Conservation (phyloP, 2,888 invertebrate species). For the Apoda limacodes region DNA sequence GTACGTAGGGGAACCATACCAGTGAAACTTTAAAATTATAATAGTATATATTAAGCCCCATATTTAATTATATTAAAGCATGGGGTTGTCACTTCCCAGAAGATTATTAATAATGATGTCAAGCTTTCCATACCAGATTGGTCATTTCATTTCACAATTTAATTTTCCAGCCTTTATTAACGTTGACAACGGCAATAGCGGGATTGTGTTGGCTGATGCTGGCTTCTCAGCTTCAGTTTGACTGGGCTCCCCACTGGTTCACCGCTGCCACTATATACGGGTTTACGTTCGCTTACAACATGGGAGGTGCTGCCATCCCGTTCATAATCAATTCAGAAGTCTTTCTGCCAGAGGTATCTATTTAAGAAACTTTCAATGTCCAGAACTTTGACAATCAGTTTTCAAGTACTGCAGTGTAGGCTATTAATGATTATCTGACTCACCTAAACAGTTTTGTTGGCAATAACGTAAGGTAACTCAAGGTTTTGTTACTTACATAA, state of each 20-base stretch:
- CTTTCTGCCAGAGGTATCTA: constrained; percentile 44
- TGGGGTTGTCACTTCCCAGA: too few species aligned
- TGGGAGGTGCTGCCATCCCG: constrained; percentile 46
- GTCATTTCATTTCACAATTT: constrained; percentile 13
- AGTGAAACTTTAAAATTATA: too few species aligned
- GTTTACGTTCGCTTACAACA: constrained; percentile 39
- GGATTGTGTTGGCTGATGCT: constrained; percentile 32
- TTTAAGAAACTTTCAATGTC: too few species aligned
- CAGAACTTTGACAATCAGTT: too few species aligned
- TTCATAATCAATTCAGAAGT: constrained; percentile 49
- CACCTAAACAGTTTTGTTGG: too few species aligned
- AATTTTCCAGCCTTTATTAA: constrained; percentile 28
- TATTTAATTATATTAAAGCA: constrained; percentile 31
- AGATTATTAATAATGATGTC: constrained; percentile 35
- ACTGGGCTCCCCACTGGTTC: constrained; percentile 37
- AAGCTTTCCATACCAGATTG: constrained; percentile 33
- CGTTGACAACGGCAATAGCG: constrained; percentile 25
- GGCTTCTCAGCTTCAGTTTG: constrained; percentile 31
- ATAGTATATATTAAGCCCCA: too few species aligned
- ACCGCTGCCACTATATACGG: constrained; percentile 33
- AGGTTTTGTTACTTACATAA: too few species aligned
- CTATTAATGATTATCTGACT: too few species aligned
- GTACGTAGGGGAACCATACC: too few species aligned
- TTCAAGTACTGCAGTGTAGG: too few species aligned
- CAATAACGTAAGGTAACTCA: too few species aligned